These are phyloP conservation scores for Drosophila nikananu DNA, from an alignment of 1,140 invertebrate species.

Conservation along the genomic window DNA sequence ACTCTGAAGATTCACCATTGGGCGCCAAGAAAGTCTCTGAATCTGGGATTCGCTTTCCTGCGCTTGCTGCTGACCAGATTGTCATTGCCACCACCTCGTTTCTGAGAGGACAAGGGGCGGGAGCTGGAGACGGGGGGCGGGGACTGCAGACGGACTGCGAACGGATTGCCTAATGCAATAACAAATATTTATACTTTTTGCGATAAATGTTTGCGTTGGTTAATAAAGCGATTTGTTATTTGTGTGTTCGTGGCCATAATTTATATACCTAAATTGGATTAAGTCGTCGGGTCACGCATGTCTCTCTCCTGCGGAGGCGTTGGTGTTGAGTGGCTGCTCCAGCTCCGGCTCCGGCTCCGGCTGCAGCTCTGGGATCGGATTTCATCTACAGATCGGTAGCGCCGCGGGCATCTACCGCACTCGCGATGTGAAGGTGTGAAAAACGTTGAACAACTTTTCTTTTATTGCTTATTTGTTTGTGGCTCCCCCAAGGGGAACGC, in stretches of 20 bases:
- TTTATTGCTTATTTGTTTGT: constrained; percentile 44
- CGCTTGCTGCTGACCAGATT: constrained; percentile 59
- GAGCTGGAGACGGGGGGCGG: not conserved
- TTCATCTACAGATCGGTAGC: constrained; percentile 54
- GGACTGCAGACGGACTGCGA: no score
- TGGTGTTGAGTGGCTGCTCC: constrained; percentile 31
- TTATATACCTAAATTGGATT: constrained; percentile 82
- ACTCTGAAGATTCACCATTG: constrained; percentile 21
- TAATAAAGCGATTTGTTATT: constrained; percentile 84
- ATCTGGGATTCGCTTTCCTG: constrained; percentile 7
- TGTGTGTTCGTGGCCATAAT: constrained; percentile 74
- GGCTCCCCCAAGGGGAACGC: not conserved
- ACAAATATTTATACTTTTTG: constrained; percentile 84
- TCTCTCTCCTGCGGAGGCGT: constrained; percentile 43
- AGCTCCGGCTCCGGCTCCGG: not conserved
- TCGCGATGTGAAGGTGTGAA: constrained; percentile 39
- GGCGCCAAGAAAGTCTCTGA: not conserved
- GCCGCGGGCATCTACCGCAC: constrained; percentile 52
- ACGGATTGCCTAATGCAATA: constrained; percentile 73
- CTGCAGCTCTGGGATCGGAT: not conserved
- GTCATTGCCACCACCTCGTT: constrained; percentile 61
- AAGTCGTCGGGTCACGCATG: constrained; percentile 61
- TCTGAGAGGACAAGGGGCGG: not conserved
- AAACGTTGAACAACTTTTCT: constrained; percentile 64
- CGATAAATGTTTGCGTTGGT: constrained; percentile 84